phyloP scores from a whole-genome alignment of 1,140 invertebrate genomes.

The Dryas iulia region DNA sequence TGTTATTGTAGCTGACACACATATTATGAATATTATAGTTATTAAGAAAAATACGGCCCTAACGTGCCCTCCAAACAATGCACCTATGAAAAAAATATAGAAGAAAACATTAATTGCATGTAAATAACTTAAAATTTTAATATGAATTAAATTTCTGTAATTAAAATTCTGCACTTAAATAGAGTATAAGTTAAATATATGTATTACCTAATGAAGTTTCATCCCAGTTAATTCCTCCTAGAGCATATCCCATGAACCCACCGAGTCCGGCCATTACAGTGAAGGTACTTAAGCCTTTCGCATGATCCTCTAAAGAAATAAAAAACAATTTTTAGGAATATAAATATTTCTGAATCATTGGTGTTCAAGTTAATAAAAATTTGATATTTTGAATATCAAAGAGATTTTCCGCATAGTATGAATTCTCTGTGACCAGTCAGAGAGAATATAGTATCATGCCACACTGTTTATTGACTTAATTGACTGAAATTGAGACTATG shows the following conservation, averaged over 20 bases:
- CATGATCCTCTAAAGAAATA: slow-evolving; percentile 90
- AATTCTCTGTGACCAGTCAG: too few species aligned
- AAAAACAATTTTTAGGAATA: slow-evolving; percentile 20
- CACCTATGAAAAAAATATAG: slow-evolving; percentile 81
- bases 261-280: slow-evolving; percentile 98
- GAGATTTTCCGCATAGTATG: too few species aligned
- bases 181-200: neutral
- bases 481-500: too few species aligned
- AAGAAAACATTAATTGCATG: too few species aligned
- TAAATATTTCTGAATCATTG: too few species aligned
- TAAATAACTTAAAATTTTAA: slow-evolving; percentile 4
- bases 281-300: slow-evolving; percentile 95
- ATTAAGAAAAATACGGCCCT: slow-evolving; percentile 94
- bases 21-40: slow-evolving; percentile 91
- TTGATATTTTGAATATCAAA: too few species aligned
- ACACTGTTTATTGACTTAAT: too few species aligned
- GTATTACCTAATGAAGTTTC: slow-evolving; percentile 86
- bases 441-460: too few species aligned
- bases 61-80: slow-evolving; percentile 92
- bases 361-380: too few species aligned
- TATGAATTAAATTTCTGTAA: too few species aligned
- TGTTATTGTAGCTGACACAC: slow-evolving; percentile 89
- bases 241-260: slow-evolving; percentile 94
- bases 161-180: too few species aligned
- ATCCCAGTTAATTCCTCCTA: slow-evolving; percentile 97